Evolutionary conservation across 2,888 invertebrate genomes (phyloP).

Genomic region (Lasioglossum marginatum): DNA sequence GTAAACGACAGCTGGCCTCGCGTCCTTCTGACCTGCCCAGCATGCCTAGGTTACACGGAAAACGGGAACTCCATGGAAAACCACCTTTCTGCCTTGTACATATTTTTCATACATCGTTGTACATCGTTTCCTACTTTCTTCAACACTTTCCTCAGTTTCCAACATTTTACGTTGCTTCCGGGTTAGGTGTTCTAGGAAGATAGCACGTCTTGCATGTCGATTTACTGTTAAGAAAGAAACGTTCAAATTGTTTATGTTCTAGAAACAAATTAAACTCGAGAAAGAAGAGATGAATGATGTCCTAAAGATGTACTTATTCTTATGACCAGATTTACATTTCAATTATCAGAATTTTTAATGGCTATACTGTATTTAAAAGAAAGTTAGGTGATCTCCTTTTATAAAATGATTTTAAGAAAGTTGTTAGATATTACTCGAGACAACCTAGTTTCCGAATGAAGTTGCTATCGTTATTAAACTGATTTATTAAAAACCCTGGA

Average conservation of each 20-base stretch:
- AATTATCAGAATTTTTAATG: too few species aligned
- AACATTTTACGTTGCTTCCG: background rate
- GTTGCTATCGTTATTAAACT: too few species aligned
- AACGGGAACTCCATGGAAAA: background rate
- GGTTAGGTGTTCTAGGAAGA: background rate
- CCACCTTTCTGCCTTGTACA: background rate
- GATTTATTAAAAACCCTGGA: background rate
- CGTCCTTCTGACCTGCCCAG: constrained; percentile 9
- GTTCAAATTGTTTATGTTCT: background rate
- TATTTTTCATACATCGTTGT: too few species aligned
- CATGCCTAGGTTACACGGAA: background rate
- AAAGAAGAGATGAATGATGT: background rate
- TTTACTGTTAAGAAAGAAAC: background rate
- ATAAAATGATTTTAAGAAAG: too few species aligned
- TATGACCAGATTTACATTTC: too few species aligned
- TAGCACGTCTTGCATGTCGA: background rate
- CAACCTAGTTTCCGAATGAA: too few species aligned
- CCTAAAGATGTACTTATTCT: too few species aligned
- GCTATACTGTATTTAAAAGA: too few species aligned
- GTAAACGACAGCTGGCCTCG: constrained; percentile 44
- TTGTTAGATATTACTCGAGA: too few species aligned
- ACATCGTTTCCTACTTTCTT: background rate
- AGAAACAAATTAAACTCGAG: background rate
- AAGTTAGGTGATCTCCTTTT: too few species aligned
- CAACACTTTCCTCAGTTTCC: background rate